Evolutionary conservation across 2,797 vertebrate species (phyloP).

Genomic region (Sebastes hubbsi): DNA sequence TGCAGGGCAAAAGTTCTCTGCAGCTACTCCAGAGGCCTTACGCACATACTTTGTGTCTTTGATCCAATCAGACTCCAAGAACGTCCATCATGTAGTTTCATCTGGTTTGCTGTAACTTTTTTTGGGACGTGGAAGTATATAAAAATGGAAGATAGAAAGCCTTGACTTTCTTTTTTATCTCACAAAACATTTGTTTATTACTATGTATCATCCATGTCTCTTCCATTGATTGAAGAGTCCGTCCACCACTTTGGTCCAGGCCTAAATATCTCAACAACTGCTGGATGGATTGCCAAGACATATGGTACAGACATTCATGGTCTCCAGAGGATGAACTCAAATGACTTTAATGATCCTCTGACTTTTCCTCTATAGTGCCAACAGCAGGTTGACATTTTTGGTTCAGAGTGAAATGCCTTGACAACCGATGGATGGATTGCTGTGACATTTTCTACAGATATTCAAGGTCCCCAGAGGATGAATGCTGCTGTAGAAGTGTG

Average conservation of each 20-base stretch:
- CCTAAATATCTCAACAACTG: not conserved
- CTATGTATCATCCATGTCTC: not conserved
- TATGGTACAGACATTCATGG: not conserved
- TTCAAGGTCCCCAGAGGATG: not conserved
- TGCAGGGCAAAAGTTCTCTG: conserved; percentile 22
- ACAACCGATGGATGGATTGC: not conserved
- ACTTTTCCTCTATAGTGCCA: not conserved
- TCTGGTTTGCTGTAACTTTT: not conserved
- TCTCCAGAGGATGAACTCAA: not conserved
- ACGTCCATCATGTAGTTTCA: not conserved
- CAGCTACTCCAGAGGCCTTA: conserved; percentile 7
- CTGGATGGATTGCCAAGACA: not conserved
- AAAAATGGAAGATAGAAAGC: not conserved
- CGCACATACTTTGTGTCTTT: not conserved
- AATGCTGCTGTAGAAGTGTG: not conserved
- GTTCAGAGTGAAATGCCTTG: not conserved
- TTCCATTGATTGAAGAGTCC: not conserved
- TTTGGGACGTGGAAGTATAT: not conserved
- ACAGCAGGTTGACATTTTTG: not conserved
- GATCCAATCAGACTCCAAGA: not conserved
- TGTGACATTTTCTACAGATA: not conserved
- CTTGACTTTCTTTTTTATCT: not conserved
- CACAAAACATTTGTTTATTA: not conserved
- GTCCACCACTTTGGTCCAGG: not conserved
- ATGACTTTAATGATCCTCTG: not conserved